Conservation (phyloP, 1,140 invertebrate species). For the Lethrus apterus region DNA sequence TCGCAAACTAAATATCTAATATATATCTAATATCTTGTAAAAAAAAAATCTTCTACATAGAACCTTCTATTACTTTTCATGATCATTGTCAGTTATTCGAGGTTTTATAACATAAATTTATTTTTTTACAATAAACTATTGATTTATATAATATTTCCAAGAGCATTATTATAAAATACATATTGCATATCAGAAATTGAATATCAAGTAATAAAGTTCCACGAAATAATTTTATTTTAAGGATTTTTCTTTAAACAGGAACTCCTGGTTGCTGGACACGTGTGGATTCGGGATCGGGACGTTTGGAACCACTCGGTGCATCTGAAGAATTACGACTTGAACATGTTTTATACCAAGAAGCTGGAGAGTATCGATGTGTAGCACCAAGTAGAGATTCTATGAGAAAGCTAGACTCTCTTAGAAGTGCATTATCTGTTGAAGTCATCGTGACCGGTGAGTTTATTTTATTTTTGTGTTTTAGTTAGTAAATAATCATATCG, state of each 20-base stretch:
- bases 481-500: too few species aligned
- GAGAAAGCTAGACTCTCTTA: conserved; percentile 44
- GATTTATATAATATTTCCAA: too few species aligned
- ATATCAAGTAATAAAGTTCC: too few species aligned
- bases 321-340: conserved; percentile 54
- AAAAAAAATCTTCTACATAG: too few species aligned
- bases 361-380: conserved; percentile 67
- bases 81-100: too few species aligned
- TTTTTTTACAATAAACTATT: too few species aligned
- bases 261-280: conserved; percentile 50
- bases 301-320: conserved; percentile 52
- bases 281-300: conserved; percentile 49
- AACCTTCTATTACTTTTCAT: too few species aligned
- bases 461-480: not conserved
- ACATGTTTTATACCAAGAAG: conserved; percentile 68
- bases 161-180: too few species aligned
- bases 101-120: too few species aligned
- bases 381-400: conserved; percentile 50
- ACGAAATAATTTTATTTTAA: not conserved
- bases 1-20: too few species aligned
- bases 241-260: conserved; percentile 34
- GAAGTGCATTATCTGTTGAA: conserved; percentile 40
- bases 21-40: too few species aligned
- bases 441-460: conserved; percentile 45
- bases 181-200: too few species aligned